Percentiles rank a stretch among this genome's conserved stretches.
Evolutionary conservation across 2,888 invertebrate genomes (phyloP).

Genomic region (Cylloceria caligata): DNA sequence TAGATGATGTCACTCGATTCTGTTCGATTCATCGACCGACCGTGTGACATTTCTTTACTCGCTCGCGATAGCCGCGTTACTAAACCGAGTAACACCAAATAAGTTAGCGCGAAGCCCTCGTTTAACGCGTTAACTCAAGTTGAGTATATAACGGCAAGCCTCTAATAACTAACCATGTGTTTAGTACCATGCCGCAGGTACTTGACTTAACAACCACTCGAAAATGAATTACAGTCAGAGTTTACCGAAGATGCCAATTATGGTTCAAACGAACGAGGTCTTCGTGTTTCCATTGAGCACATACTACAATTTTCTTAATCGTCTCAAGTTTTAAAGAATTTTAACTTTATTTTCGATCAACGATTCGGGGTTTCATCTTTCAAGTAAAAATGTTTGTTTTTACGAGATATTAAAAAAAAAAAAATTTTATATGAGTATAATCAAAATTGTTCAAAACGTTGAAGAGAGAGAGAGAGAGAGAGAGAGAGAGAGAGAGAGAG

Average conservation of each 20-base stretch:
- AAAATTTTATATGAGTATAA: too few species aligned
- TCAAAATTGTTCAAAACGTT: too few species aligned
- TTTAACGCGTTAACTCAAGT: neutral
- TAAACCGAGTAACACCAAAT: constrained; percentile 3
- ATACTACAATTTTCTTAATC: neutral
- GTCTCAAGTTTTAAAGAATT: neutral
- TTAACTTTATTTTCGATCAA: neutral
- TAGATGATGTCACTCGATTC: constrained; percentile 53
- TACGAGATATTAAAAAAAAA: too few species aligned
- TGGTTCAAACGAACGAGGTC: neutral
- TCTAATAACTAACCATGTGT: constrained; percentile 21
- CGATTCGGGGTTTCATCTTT: neutral
- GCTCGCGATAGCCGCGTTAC: neutral
- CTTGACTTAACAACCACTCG: constrained; percentile 11
- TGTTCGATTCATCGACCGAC: constrained; percentile 49
- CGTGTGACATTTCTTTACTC: constrained; percentile 30
- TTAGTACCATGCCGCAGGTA: constrained; percentile 14
- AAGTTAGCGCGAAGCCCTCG: constrained; percentile 9
- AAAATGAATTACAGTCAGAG: constrained; percentile 13
- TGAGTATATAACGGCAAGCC: constrained; percentile 39
- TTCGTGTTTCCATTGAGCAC: neutral
- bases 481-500: too few species aligned
- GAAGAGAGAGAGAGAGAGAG: too few species aligned
- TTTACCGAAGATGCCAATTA: constrained; percentile 4
- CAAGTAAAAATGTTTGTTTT: neutral